Base-by-base conservation (phyloP, 1,140 invertebrate species). In the Magallana ariakensis region DNA sequence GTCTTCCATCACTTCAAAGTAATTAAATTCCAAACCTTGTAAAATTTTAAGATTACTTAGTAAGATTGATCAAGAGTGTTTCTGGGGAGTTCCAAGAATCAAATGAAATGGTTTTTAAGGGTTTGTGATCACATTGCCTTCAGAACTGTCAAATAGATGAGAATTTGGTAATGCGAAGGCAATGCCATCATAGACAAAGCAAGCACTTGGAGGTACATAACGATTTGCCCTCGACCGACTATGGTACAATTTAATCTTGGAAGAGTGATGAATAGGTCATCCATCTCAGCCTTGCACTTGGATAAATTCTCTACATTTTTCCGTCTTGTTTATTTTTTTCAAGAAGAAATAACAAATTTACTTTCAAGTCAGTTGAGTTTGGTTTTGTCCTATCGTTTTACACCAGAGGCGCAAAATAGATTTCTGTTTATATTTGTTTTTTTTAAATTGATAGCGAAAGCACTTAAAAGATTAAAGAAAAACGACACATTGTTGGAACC, bases 201-300 rank as follows among this genome's bases (percentile, higher is more conserved):
- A 33, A 75, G 66, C 66, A 75, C 66, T 26, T 26, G 7, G 22
- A 75, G 66, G 66, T 75, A 75, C 66, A 75, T 26, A 75, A 75
- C 66, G 66, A 75, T 75, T 75, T 75, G 66, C 66, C 66, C 66
- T 75, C 66, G 66, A 75, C 66, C 19, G 66, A 75, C 22, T 75
- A 26, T 75, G 66, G 66, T 75, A 75, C 66, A 62, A 62, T 26
- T 75, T 26, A 75, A 75, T 75, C 66, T 75, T 33, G 33, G 22
- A 75, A 75, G 66, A 75, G 66, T 75, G 66, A 75, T 75, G 66
- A 22, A 75, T 75, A 75, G 66, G 11, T 26, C 66, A 26, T 75
- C 22, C 15, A 75, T 75, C 66, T 26, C 66, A 75, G 22, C 13
- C 33, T 33, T 75, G 66, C 22, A 75, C 66, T 75, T 75, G 33